These are phyloP conservation scores for Fulmarus glacialis DNA, from an alignment of 2,113 vertebrate species.

Conservation along the genomic window DNA sequence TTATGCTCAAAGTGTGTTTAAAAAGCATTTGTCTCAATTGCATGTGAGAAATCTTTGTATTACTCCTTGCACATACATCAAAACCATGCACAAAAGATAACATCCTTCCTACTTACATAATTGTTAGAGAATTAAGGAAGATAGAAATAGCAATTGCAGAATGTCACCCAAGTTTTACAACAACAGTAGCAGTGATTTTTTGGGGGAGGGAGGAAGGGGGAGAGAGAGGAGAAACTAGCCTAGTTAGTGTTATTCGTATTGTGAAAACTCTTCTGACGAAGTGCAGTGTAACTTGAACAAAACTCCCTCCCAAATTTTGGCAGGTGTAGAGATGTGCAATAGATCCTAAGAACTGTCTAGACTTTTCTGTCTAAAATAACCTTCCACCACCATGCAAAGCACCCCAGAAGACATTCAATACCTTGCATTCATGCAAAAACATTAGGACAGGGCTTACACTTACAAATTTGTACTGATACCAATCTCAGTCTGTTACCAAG, in stretches of 20 bases:
- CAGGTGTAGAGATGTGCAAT: conserved; percentile 15
- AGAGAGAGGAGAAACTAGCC: not conserved
- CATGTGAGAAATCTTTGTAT: not conserved
- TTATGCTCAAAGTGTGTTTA: not conserved
- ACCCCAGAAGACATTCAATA: not conserved
- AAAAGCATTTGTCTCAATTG: not conserved
- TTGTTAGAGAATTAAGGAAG: not conserved
- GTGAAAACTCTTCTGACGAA: not conserved
- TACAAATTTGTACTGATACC: not conserved
- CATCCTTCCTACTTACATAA: not conserved
- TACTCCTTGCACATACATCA: not conserved
- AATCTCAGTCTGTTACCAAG: not conserved
- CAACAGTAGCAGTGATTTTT: not conserved
- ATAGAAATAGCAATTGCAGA: not conserved
- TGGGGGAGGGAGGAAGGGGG: fast-evolving
- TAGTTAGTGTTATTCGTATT: fast-evolving
- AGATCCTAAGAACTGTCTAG: conserved; percentile 30
- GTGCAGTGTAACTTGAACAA: not conserved
- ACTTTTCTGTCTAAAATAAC: conserved; percentile 28
- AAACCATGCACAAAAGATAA: not conserved
- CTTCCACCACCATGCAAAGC: not conserved
- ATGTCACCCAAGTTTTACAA: not conserved
- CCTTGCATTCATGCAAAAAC: not conserved
- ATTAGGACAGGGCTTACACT: not conserved
- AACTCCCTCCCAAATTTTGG: not conserved